These are phyloP conservation scores for Burhinus bistriatus DNA, from an alignment of 2,113 vertebrate species.

Conservation along the genomic window DNA sequence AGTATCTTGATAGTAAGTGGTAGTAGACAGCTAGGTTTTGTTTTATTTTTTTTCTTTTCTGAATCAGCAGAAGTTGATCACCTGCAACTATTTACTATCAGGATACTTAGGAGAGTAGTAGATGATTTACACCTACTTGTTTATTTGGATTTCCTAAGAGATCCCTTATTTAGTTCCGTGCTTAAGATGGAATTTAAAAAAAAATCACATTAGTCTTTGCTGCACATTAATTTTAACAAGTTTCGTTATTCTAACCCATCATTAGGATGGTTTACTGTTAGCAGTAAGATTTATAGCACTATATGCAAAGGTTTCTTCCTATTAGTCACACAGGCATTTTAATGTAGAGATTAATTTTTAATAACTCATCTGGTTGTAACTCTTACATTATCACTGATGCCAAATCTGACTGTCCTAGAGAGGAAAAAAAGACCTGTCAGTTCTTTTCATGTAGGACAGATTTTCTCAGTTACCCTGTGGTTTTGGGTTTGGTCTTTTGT, in stretches of 20 bases:
- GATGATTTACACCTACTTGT: not conserved
- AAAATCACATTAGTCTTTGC: conserved; percentile 10
- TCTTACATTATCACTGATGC: not conserved
- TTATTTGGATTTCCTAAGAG: not conserved
- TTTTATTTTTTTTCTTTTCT: not conserved
- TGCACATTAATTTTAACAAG: conserved; percentile 38
- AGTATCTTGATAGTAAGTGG: not conserved
- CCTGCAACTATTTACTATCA: not conserved
- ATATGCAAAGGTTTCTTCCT: not conserved
- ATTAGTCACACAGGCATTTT: conserved; percentile 58
- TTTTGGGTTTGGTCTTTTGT: not conserved
- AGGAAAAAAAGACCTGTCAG: not conserved
- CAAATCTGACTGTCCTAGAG: not conserved
- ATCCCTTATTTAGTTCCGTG: not conserved
- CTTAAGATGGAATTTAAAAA: not conserved
- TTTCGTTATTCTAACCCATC: not conserved
- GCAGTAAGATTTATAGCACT: conserved; percentile 40
- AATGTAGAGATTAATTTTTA: conserved; percentile 69
- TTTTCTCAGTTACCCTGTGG: not conserved
- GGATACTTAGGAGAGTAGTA: not conserved
- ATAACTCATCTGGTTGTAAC: conserved; percentile 56
- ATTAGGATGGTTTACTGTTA: not conserved
- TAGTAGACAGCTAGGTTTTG: not conserved
- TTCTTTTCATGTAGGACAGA: not conserved
- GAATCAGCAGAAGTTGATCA: not conserved